phyloP scores from a whole-genome alignment of 2,797 vertebrate species.

The Toxotes lorentzi region DNA sequence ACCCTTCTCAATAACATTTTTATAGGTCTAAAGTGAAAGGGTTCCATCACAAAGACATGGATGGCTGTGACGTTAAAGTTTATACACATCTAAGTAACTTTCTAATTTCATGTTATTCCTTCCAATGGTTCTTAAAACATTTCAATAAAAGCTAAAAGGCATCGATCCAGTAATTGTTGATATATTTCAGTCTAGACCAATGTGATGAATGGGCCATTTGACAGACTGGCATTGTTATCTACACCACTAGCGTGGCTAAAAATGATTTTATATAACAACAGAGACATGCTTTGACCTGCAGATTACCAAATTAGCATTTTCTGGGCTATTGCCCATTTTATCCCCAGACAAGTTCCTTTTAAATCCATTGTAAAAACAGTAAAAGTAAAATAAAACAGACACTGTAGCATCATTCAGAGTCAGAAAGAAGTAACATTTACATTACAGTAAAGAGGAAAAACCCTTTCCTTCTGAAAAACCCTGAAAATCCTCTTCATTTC shows the following conservation, averaged over 20 bases:
- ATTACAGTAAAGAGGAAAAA: constrained; percentile 1
- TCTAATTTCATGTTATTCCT: too few species aligned
- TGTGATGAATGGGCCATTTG: background rate
- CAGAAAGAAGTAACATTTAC: background rate
- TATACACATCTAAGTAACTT: too few species aligned
- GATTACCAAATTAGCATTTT: background rate
- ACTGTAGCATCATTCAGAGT: background rate
- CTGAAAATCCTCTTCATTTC: constrained; percentile 32
- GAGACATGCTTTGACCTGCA: constrained; percentile 1
- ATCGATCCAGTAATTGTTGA: background rate
- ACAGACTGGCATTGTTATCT: background rate
- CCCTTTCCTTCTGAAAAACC: constrained; percentile 26
- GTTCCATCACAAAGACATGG: background rate
- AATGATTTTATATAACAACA: background rate
- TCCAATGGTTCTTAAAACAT: too few species aligned
- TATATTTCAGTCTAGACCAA: background rate
- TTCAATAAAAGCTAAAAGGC: too few species aligned
- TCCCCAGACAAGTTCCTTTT: constrained; percentile 11
- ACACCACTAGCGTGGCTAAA: background rate
- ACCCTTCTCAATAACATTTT: background rate
- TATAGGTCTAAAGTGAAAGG: background rate
- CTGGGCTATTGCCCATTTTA: background rate
- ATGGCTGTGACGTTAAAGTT: background rate
- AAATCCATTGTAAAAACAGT: constrained; percentile 7
- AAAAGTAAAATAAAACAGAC: background rate